phyloP scores from a whole-genome alignment of 2,888 invertebrate genomes.

The Hydraecia micacea region DNA sequence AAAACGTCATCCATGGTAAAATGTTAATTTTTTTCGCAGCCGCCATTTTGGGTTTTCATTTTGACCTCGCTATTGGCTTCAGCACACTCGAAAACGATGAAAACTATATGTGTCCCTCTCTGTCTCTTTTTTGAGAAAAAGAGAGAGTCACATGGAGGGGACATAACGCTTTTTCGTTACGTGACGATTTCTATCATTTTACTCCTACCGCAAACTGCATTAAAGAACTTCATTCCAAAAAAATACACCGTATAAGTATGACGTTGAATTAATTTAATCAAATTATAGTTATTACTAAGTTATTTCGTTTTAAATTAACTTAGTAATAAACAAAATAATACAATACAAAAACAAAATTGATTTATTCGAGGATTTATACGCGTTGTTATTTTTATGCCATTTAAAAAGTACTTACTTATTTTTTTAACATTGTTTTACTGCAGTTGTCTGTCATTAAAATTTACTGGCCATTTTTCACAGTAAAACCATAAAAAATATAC shows the following conservation, averaged over 20 bases:
- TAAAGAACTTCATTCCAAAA: background rate
- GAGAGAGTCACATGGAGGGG: too few species aligned
- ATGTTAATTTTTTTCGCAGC: background rate
- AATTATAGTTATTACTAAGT: background rate
- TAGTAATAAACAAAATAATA: background rate
- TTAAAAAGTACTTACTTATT: background rate
- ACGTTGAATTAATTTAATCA: background rate
- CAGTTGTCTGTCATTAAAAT: background rate
- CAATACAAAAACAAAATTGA: background rate
- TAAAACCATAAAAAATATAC: slow-evolving; percentile 9
- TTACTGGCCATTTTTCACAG: background rate
- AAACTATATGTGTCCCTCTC: background rate
- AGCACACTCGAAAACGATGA: background rate
- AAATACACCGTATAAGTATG: background rate
- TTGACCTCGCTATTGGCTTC: background rate
- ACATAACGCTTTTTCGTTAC: background rate
- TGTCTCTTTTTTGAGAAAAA: background rate
- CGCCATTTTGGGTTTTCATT: background rate
- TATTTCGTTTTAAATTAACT: background rate
- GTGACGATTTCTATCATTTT: background rate
- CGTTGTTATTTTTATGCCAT: background rate
- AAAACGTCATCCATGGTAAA: background rate
- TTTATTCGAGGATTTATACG: background rate
- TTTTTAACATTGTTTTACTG: background rate
- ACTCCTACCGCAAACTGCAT: background rate